These are phyloP conservation scores for Zoanthus sansibaricus DNA, from an alignment of 92 coral and sea anemone genomes.

Conservation along the genomic window DNA sequence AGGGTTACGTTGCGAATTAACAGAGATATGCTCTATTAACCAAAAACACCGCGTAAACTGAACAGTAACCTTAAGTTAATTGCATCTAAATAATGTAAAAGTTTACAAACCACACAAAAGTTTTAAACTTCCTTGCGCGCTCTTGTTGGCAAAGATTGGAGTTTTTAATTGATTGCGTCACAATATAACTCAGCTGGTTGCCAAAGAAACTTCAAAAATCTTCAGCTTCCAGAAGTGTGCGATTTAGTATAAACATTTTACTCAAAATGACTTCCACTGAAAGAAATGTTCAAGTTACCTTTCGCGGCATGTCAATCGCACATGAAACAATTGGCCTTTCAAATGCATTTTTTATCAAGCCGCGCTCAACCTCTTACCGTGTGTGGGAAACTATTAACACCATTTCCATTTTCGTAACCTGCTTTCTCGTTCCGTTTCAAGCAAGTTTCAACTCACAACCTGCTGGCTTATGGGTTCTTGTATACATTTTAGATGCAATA, in stretches of 20 bases:
- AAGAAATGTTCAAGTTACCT: constrained; percentile 73
- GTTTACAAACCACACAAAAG: too few species aligned
- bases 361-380: constrained; percentile 69
- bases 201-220: background rate
- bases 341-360: constrained; percentile 63
- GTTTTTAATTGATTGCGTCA: background rate
- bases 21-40: too few species aligned
- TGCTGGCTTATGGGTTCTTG: constrained; percentile 59
- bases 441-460: constrained; percentile 72
- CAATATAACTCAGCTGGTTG: background rate
- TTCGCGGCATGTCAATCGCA: constrained; percentile 76
- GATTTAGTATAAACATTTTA: background rate
- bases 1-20: too few species aligned
- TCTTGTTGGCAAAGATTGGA: background rate
- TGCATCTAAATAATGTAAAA: too few species aligned
- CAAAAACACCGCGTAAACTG: too few species aligned
- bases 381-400: constrained; percentile 71
- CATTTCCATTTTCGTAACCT: constrained; percentile 62
- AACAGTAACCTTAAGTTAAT: too few species aligned
- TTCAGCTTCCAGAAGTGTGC: background rate
- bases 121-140: background rate
- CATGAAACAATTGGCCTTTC: constrained; percentile 36
- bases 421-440: constrained; percentile 80
- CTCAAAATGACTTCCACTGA: constrained; percentile 58
- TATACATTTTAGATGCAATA: constrained; percentile 67